These are phyloP conservation scores for Scaptomyza montana DNA, from an alignment of 1,140 invertebrate species.

Conservation along the genomic window DNA sequence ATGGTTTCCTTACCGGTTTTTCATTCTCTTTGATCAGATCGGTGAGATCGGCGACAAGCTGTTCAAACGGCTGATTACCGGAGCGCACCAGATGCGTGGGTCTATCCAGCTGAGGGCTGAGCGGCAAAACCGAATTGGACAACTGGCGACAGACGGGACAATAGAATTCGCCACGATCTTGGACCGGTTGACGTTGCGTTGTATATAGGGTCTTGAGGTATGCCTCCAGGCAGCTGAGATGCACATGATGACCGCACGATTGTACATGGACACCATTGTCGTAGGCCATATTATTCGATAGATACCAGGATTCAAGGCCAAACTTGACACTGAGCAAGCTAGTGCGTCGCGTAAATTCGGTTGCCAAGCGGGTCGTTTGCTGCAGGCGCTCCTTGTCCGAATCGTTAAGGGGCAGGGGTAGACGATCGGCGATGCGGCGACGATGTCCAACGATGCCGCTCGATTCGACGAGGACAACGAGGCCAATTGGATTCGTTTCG, in stretches of 20 bases:
- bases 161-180: constrained; percentile 94
- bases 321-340: constrained; percentile 74
- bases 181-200: constrained; percentile 89
- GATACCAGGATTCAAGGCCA: constrained; percentile 88
- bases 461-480: constrained; percentile 91
- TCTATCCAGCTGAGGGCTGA: constrained; percentile 91
- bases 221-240: constrained; percentile 95
- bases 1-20: constrained; percentile 85
- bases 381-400: constrained; percentile 69
- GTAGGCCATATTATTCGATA: constrained; percentile 94
- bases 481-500: constrained; percentile 93
- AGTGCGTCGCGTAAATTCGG: constrained; percentile 73
- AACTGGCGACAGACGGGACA: constrained; percentile 97
- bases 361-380: constrained; percentile 64
- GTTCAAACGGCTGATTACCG: constrained; percentile 85
- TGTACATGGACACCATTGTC: constrained; percentile 97
- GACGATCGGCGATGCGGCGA: constrained; percentile 65
- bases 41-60: constrained; percentile 86
- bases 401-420: constrained; percentile 67
- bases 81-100: constrained; percentile 87
- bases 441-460: constrained; percentile 83
- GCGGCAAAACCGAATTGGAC: constrained; percentile 95
- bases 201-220: constrained; percentile 93
- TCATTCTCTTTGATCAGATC: constrained; percentile 89
- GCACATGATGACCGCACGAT: constrained; percentile 97